Base-by-base conservation (phyloP, 2,797 vertebrate genomes). In the Cryptoblepharus egeriae region DNA sequence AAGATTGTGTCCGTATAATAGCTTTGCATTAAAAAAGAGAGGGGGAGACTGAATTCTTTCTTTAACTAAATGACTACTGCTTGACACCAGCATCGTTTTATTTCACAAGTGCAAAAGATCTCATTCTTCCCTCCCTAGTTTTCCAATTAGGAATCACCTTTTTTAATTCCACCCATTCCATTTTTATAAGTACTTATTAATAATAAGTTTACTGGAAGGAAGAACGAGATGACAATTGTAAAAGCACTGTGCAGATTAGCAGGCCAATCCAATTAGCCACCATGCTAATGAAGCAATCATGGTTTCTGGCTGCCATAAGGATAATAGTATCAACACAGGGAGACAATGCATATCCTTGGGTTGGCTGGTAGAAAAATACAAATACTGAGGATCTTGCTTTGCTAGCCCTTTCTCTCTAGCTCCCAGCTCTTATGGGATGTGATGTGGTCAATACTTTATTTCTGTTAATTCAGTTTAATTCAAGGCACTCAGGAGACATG, bases 31-130 rank as follows among this genome's bases (percentile, higher is more conserved):
- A 83, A 77, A 79, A 52, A 18, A 52, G 13, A 16, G 49, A 16
- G 49, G 15, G 49, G 10, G 49, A 52, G 13, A 79, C 30, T 84
- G 86, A 92, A 89, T 78, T 1, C 1, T 80, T 79, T 76, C 73
- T 73, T 90, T 82, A 93, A 80, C 71, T 83, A 70, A 85, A 82
- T 88, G 88, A 88, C 20, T 81, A 83, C 87, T 91, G 87, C 84
- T 90, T 80, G 87, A 91, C 28, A n/a, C 32, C 7, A 82, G 65
- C 22, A 26, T 90, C 87, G 81, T 16, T 42, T 42, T 42, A 22
- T 92, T 75, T 81, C 71, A 85, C 15, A 24, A 8, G 35, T n/a
- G 12, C 37, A 78, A 72, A 30, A 52, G 37, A 57, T 73, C 28
- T 58, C 57, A 55, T 65, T 79, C 61, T 22, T 65, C 22, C 30